Conservation (phyloP, 35 echinoderm and acorn worm species). For the Stichopus chloronotus region DNA sequence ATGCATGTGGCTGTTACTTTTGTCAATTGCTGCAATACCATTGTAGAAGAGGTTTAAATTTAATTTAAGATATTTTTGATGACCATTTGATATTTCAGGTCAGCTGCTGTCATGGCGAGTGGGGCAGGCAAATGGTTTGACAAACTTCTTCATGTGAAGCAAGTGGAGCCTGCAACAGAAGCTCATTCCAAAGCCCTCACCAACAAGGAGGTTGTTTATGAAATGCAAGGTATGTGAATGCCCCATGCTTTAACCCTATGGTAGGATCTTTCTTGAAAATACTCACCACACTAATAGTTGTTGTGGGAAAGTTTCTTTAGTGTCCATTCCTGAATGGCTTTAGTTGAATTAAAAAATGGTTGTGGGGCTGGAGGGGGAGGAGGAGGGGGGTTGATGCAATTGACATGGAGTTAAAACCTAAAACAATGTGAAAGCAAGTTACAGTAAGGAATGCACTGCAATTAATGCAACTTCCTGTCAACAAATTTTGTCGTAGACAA, state of each 20-base stretch:
- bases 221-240: slow-evolving; percentile 77
- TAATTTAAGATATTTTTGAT: too few relatives aligned
- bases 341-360: too few relatives aligned
- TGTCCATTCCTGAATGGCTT: neutral
- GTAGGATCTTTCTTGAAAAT: neutral
- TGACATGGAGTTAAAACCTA: too few relatives aligned
- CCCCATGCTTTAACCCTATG: neutral
- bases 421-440: too few relatives aligned
- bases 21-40: too few relatives aligned
- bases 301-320: neutral
- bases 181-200: slow-evolving; percentile 78
- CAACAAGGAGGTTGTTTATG: slow-evolving; percentile 85
- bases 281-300: neutral
- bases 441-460: too few relatives aligned
- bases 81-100: neutral
- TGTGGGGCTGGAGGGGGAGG: too few relatives aligned
- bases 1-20: too few relatives aligned
- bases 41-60: too few relatives aligned
- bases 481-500: too few relatives aligned
- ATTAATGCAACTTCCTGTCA: too few relatives aligned
- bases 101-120: neutral
- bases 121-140: slow-evolving; percentile 34
- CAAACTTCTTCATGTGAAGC: slow-evolving; percentile 52
- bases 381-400: too few relatives aligned
- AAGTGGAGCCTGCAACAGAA: slow-evolving; percentile 76